phyloP scores from a whole-genome alignment of 2,113 vertebrate species.

The Steatornis caripensis region DNA sequence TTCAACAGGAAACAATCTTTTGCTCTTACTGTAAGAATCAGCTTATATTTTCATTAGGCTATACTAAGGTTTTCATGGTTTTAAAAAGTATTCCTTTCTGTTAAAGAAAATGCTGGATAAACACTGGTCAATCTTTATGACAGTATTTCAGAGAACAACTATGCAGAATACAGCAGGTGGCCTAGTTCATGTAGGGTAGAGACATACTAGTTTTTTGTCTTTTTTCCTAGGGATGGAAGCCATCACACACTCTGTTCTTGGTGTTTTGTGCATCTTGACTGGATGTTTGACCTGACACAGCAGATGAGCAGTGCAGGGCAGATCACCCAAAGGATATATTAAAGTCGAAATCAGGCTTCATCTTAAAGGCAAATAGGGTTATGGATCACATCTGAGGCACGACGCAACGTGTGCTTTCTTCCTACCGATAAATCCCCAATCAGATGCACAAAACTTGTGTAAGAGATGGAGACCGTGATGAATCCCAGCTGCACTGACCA shows the following conservation, averaged over 20 bases:
- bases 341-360: background rate
- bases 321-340: background rate
- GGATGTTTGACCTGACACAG: background rate
- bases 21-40: background rate
- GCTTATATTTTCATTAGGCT: background rate
- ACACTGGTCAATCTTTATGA: background rate
- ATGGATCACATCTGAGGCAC: background rate
- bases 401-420: background rate
- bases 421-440: background rate
- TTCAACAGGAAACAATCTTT: background rate
- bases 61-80: background rate
- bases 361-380: background rate
- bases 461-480: background rate
- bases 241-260: background rate
- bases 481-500: constrained; percentile 34
- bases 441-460: background rate
- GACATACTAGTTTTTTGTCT: background rate
- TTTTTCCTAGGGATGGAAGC: background rate
- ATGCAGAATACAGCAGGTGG: background rate
- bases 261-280: background rate
- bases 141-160: background rate
- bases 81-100: background rate
- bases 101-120: background rate
- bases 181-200: background rate
- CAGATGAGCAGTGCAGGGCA: background rate